Conservation (phyloP, 2,797 vertebrate genomes). For the Dallia pectoralis region DNA sequence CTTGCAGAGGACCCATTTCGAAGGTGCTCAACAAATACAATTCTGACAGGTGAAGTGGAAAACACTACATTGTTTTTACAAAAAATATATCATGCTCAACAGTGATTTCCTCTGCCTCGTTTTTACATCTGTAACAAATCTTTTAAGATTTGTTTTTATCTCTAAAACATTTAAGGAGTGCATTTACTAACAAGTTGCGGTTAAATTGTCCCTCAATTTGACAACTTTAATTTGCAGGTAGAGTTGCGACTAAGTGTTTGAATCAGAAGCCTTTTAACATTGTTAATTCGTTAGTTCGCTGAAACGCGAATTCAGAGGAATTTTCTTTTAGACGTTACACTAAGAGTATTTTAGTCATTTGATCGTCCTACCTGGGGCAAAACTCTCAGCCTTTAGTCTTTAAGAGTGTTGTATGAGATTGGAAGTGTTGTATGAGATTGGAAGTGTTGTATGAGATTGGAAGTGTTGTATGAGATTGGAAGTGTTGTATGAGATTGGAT, state of each 20-base stretch:
- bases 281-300: conserved; percentile 2
- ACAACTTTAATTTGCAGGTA: neutral
- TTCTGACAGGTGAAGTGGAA: too few relatives aligned
- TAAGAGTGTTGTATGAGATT: neutral
- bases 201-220: neutral
- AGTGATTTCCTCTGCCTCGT: neutral
- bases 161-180: neutral
- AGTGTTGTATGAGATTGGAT: neutral
- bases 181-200: neutral
- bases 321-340: neutral
- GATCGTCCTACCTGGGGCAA: neutral
- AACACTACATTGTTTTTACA: too few relatives aligned
- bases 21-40: too few relatives aligned
- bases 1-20: too few relatives aligned
- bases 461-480: neutral
- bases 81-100: neutral
- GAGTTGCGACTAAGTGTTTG: neutral
- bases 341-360: neutral
- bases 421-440: neutral
- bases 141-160: neutral
- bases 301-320: neutral
- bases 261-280: neutral
- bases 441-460: neutral
- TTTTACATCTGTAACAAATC: neutral
- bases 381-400: neutral